phyloP scores from a whole-genome alignment of 2,113 vertebrate species.

The Fregata magnificens region DNA sequence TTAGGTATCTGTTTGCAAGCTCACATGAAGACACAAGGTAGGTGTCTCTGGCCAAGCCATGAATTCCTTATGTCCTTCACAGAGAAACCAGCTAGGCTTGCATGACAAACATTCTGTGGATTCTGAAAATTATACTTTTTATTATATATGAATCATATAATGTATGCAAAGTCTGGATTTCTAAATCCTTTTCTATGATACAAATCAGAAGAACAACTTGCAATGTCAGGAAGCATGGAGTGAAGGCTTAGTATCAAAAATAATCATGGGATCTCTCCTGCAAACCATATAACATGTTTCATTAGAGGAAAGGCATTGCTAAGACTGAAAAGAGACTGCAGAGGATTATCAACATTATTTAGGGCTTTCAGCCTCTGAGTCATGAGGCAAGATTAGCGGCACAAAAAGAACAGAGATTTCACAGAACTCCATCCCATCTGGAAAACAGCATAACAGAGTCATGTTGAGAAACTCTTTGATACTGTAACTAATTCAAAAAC shows the following conservation, averaged over 20 bases:
- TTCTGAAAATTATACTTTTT: not conserved
- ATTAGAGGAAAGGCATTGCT: not conserved
- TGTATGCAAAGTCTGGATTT: not conserved
- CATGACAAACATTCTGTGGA: not conserved
- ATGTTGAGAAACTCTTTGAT: constrained; percentile 22
- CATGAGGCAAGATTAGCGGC: not conserved
- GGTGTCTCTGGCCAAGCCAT: not conserved
- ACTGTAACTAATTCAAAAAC: not conserved
- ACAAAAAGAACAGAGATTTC: constrained; percentile 24
- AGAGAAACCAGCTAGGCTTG: not conserved
- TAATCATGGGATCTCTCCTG: not conserved
- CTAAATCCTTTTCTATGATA: not conserved
- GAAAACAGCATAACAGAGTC: not conserved
- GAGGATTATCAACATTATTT: constrained; percentile 27
- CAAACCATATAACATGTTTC: not conserved
- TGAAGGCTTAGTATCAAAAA: not conserved
- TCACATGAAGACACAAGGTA: not conserved
- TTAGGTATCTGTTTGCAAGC: not conserved
- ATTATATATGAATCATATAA: not conserved
- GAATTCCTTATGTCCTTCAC: not conserved
- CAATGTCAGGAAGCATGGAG: not conserved
- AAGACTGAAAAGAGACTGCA: not conserved
- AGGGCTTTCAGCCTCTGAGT: constrained; percentile 22
- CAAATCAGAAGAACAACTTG: not conserved
- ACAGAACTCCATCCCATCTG: constrained; percentile 42